Evolutionary conservation across 2,113 vertebrate species (phyloP).

Genomic region (Piprites chloris): DNA sequence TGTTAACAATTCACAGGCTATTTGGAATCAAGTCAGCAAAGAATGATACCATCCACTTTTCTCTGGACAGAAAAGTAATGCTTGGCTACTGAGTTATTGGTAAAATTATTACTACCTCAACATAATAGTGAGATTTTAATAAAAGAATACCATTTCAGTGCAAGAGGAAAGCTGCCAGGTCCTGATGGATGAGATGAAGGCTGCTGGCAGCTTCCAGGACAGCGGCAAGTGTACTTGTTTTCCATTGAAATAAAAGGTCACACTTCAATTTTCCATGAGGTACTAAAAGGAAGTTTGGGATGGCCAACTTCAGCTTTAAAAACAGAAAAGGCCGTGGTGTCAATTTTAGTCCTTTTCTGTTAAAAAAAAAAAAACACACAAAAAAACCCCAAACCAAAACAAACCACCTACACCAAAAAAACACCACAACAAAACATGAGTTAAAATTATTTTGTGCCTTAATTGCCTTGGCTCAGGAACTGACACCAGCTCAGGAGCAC

Average conservation of each 20-base stretch:
- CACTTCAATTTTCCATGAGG: not conserved
- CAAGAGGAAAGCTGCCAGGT: not conserved
- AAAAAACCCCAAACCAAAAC: not conserved
- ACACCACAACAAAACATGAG: not conserved
- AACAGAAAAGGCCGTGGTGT: not conserved
- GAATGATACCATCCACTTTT: not conserved
- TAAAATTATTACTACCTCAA: not conserved
- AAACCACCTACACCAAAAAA: not conserved
- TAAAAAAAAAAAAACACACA: not conserved
- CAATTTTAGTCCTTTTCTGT: not conserved
- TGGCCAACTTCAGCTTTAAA: not conserved
- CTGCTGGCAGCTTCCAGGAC: not conserved
- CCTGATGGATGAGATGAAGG: not conserved
- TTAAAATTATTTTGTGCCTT: conserved; percentile 19
- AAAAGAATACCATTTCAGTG: not conserved
- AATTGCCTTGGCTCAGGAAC: not conserved
- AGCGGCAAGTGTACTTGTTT: not conserved
- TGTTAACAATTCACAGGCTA: not conserved
- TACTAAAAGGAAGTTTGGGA: not conserved
- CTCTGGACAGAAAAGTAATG: not conserved
- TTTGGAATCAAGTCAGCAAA: not conserved
- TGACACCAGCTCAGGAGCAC: not conserved
- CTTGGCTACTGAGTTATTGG: not conserved
- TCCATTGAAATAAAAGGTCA: not conserved
- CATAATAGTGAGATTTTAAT: not conserved